Conservation (phyloP, 2,113 vertebrate genomes). For the Tretioscincus oriximinensis region DNA sequence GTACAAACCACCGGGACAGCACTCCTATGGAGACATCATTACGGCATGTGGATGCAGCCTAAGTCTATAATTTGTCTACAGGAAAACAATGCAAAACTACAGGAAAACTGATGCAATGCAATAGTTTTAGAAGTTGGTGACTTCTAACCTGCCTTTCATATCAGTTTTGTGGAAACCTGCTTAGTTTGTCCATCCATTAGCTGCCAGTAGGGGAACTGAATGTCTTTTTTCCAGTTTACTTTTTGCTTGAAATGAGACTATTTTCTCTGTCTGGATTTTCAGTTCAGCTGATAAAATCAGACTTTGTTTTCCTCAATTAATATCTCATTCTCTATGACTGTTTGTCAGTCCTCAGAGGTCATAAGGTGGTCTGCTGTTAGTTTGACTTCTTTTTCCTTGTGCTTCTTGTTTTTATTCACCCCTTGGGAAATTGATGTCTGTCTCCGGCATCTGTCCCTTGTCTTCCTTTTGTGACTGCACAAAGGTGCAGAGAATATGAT, state of each 20-base stretch:
- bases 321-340: slow-evolving; percentile 67
- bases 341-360: slow-evolving; percentile 68
- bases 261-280: slow-evolving; percentile 47
- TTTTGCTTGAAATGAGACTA: slow-evolving; percentile 35
- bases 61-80: not conserved
- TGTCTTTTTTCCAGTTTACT: slow-evolving; percentile 36
- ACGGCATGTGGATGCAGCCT: too few relatives aligned
- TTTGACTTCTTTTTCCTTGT: slow-evolving; percentile 47
- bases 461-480: slow-evolving; percentile 68
- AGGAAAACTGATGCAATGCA: slow-evolving; percentile 56
- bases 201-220: slow-evolving; percentile 48
- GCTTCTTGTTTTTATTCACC: slow-evolving; percentile 55
- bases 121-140: slow-evolving; percentile 37
- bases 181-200: slow-evolving; percentile 20
- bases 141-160: slow-evolving; percentile 18
- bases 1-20: too few relatives aligned
- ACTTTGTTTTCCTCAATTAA: slow-evolving; percentile 73
- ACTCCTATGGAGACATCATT: too few relatives aligned
- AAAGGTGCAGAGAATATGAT: slow-evolving; percentile 59
- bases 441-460: slow-evolving; percentile 65
- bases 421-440: slow-evolving; percentile 69
- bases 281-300: slow-evolving; percentile 69
- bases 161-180: slow-evolving; percentile 35
- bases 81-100: slow-evolving; percentile 63
- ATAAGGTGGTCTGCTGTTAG: slow-evolving; percentile 56